Conservation (phyloP, 1,140 invertebrate genomes). For the Tetragnatha versicolor region DNA sequence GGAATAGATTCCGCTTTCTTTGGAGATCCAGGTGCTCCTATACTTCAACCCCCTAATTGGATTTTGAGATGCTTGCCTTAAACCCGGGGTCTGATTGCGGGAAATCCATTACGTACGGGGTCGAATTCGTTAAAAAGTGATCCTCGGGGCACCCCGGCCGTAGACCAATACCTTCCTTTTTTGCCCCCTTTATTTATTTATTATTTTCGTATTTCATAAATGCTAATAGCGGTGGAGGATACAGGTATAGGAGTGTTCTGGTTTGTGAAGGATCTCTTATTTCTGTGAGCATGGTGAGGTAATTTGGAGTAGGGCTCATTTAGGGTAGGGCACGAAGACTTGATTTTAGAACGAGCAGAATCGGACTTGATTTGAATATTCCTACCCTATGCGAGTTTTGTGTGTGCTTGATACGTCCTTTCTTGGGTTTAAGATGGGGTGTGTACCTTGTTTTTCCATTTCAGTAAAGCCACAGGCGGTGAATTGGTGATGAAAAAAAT, state of each 20-base stretch:
- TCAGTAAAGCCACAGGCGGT: too few species aligned
- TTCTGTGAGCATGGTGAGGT: background rate
- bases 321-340: background rate
- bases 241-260: constrained; percentile 13
- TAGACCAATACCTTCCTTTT: constrained; percentile 53
- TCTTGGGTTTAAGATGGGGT: too few species aligned
- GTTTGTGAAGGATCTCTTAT: background rate
- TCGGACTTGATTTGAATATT: too few species aligned
- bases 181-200: background rate
- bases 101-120: constrained; percentile 39
- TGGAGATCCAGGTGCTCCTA: constrained; percentile 39
- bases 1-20: constrained; percentile 32
- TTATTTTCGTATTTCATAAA: constrained; percentile 45
- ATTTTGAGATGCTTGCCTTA: constrained; percentile 6
- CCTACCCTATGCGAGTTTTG: too few species aligned
- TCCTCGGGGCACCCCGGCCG: constrained; percentile 7
- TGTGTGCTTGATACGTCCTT: too few species aligned
- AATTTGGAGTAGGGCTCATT: constrained; percentile 17
- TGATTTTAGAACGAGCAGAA: too few species aligned
- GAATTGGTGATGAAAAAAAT: too few species aligned
- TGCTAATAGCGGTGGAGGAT: constrained; percentile 33
- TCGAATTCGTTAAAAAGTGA: constrained; percentile 27
- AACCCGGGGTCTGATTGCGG: constrained; percentile 37
- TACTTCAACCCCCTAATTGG: constrained; percentile 51
- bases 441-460: too few species aligned